A percentile compares a stretch with the other conserved stretches of the same genome.
Evolutionary conservation across 2,797 vertebrate species (phyloP).

Genomic region (Pagetopsis macropterus): DNA sequence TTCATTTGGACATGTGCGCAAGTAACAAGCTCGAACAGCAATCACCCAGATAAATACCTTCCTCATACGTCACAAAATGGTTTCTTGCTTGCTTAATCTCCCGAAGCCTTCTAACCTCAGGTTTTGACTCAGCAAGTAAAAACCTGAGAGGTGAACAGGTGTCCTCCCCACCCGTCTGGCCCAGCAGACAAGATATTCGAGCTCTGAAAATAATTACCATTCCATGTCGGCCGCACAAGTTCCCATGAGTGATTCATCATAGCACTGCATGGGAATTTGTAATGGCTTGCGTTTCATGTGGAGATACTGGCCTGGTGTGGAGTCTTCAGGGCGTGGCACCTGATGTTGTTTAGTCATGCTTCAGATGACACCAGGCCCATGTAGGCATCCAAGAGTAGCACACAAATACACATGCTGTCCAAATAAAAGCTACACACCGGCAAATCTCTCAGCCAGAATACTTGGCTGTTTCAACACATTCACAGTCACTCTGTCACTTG

Average conservation of each 20-base stretch:
- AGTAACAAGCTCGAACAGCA: slow-evolving; percentile 13
- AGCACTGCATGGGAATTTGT: slow-evolving; percentile 57
- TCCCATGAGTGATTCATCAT: slow-evolving; percentile 58
- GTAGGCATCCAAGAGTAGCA: background rate
- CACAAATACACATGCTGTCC: background rate
- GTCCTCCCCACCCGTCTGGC: slow-evolving; percentile 33
- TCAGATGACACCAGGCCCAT: slow-evolving; percentile 39
- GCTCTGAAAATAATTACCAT: slow-evolving; percentile 11
- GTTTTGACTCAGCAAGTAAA: background rate
- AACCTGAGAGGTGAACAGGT: no score
- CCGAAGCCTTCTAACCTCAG: background rate
- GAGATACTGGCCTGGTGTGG: slow-evolving; percentile 27
- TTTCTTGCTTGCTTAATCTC: background rate
- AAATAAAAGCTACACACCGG: no score
- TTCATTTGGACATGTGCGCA: slow-evolving; percentile 24
- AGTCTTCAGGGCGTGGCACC: slow-evolving; percentile 55
- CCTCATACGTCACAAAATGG: background rate
- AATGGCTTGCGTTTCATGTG: slow-evolving; percentile 65
- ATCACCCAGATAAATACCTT: slow-evolving; percentile 10
- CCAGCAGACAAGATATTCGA: slow-evolving; percentile 15
- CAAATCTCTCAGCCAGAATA: no score
- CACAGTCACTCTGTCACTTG: no score
- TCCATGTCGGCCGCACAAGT: slow-evolving; percentile 35
- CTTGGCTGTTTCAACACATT: no score
- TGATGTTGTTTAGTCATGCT: slow-evolving; percentile 58